These are phyloP conservation scores for Taenaris catops DNA, from an alignment of 2,888 invertebrate species.

Conservation along the genomic window DNA sequence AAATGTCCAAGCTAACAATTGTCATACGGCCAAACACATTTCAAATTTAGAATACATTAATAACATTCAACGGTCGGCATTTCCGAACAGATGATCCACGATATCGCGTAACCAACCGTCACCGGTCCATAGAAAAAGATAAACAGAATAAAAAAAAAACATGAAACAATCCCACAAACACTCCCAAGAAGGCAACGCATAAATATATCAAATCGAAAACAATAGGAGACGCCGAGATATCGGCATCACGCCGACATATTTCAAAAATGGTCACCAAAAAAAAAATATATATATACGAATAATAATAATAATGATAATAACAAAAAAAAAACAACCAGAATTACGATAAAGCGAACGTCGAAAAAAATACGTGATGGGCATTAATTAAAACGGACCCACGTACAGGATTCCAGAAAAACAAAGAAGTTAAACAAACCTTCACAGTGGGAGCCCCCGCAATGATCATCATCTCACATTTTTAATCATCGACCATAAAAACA, in stretches of 20 bases:
- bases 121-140: conserved; percentile 24
- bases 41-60: conserved; percentile 58
- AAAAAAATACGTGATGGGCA: conserved; percentile 79
- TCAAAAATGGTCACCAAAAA: conserved; percentile 69
- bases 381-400: conserved; percentile 80
- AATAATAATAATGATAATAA: too few species aligned
- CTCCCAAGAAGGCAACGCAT: conserved; percentile 65
- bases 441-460: conserved; percentile 75
- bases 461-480: conserved; percentile 78
- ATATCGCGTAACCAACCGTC: conserved; percentile 47
- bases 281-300: conserved; percentile 55
- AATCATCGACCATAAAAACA: conserved; percentile 64
- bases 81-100: conserved; percentile 54
- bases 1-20: conserved; percentile 28
- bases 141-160: too few species aligned
- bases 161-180: conserved; percentile 46
- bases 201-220: conserved; percentile 78
- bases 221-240: conserved; percentile 75
- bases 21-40: conserved; percentile 42
- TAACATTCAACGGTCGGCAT: conserved; percentile 53
- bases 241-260: conserved; percentile 74
- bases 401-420: conserved; percentile 75
- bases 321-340: conserved; percentile 39
- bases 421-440: conserved; percentile 75
- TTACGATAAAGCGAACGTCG: conserved; percentile 58